A percentile compares a stretch with the other conserved stretches of the same genome.
phyloP scores from a whole-genome alignment of 37 sponge, comb jelly and placozoan species.

The Ephydatia muelleri region DNA sequence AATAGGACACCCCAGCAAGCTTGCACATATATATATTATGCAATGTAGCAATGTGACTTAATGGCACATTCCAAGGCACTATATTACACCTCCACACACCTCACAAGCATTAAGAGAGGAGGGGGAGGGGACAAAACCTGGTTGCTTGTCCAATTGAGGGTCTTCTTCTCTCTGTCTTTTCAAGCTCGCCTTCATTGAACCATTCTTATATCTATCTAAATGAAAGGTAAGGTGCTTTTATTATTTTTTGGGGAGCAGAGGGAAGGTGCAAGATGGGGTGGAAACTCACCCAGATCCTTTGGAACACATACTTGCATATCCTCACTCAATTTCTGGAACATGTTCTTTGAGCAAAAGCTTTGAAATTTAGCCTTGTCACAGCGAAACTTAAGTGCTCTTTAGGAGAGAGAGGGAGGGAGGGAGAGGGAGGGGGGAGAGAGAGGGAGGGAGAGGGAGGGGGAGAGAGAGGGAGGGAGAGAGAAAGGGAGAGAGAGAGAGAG shows the following conservation, averaged over 20 bases:
- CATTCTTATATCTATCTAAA: not conserved
- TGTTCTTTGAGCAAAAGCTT: not conserved
- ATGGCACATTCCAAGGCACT: too few relatives aligned
- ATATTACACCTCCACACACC: too few relatives aligned
- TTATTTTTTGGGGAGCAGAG: not conserved
- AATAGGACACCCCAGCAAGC: too few relatives aligned
- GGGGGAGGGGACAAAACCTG: not conserved
- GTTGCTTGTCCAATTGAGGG: not conserved
- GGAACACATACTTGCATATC: conserved; percentile 58
- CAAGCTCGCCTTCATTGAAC: not conserved
- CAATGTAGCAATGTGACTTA: too few relatives aligned
- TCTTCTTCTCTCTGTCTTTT: conserved; percentile 12
- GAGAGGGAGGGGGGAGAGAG: not conserved
- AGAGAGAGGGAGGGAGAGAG: conserved; percentile 2
- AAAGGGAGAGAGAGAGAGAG: too few relatives aligned
- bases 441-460: not conserved
- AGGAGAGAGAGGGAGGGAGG: not conserved
- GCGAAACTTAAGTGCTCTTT: conserved; percentile 61
- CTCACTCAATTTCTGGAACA: conserved; percentile 67
- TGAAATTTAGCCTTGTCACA: conserved; percentile 59
- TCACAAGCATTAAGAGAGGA: too few relatives aligned
- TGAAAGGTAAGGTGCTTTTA: not conserved
- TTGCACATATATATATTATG: too few relatives aligned
- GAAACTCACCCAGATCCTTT: conserved; percentile 9
- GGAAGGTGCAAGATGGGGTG: too few relatives aligned